Percentiles rank a stretch among this genome's conserved stretches.
Evolutionary conservation across 2,888 invertebrate species (phyloP).

Genomic region (Slavum lentiscoides): DNA sequence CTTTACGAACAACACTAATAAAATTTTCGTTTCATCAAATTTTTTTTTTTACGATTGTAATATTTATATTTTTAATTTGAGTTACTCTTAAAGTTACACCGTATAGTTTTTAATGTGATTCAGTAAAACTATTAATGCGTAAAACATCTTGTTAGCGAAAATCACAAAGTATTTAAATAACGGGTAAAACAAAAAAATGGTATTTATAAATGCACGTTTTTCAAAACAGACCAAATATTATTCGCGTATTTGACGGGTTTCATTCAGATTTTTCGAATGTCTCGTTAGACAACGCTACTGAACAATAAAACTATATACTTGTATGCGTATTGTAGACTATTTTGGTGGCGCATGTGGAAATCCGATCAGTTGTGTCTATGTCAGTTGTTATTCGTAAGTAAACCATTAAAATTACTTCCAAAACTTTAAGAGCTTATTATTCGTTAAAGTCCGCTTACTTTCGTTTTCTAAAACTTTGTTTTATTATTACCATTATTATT

Average conservation of each 20-base stretch:
- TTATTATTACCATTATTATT: background rate
- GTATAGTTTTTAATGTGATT: too few species aligned
- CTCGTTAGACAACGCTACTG: background rate
- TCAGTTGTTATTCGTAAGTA: background rate
- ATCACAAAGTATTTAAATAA: too few species aligned
- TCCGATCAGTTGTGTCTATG: constrained; percentile 6
- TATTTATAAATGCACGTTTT: too few species aligned
- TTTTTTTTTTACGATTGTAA: too few species aligned
- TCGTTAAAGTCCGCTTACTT: background rate
- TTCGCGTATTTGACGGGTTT: background rate
- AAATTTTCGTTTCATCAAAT: too few species aligned
- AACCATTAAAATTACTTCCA: background rate
- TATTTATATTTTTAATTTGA: too few species aligned
- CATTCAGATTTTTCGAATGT: background rate
- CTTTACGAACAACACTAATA: background rate
- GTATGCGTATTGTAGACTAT: background rate
- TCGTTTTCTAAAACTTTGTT: background rate
- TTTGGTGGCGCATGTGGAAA: background rate
- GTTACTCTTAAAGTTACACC: too few species aligned
- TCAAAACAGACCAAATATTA: background rate
- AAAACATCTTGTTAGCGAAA: too few species aligned
- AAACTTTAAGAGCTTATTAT: constrained; percentile 9
- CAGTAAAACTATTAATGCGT: too few species aligned
- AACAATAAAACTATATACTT: background rate
- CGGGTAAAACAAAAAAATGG: too few species aligned